Evolutionary conservation across 2,113 vertebrate genomes (phyloP), one percentile per base, ranked within the genome.

Genomic region (Coptodon bakossiorum): DNA sequence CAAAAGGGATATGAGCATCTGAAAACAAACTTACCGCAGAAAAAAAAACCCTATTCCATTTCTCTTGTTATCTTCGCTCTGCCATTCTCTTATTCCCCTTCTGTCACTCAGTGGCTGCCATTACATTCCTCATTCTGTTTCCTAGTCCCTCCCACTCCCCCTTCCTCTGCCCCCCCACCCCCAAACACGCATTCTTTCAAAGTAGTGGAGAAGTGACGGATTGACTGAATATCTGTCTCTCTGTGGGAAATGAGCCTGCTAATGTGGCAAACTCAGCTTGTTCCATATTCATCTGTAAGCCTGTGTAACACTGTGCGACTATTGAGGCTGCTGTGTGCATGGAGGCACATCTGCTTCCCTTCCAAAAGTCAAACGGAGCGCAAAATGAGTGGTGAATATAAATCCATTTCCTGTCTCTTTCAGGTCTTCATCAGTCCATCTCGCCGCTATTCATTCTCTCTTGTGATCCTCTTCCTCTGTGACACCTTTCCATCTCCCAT

Each of bases 221-320:
- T 91, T 88, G 94, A 93, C 68, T 91, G 88, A 88, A 81, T 71
- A 85, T 85, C 84, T 92, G 45, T 91, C 86, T 94, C 87, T 86
- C 85, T 82, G 88, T 68, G 89, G 88, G 92, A 94, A 93, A 94
- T 92, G 92, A 96, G 89, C 88, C 88, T 31, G 90, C 85, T 96
- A 95, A 96, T 93, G 92, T 93, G 91, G 87, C 50, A 79, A 92
- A 89, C 88, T 80, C 81, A 86, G 86, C 91, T 93, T 90, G 89
- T 93, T 95, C 92, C 93, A 92, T 94, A 94, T 95, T 96, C 94
- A 96, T 95, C 91, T 81, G 87, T 59, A 45, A 88, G 85, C 86
- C 86, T 53, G 90, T 86, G 93, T 94, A 93, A 91, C 83, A 82
- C 89, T 59, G 83, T 76, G 80, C 27, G 14, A 48, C 91, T 81